These are phyloP conservation scores for Limnodromus scolopaceus DNA, from an alignment of 2,797 vertebrate species.

Conservation along the genomic window DNA sequence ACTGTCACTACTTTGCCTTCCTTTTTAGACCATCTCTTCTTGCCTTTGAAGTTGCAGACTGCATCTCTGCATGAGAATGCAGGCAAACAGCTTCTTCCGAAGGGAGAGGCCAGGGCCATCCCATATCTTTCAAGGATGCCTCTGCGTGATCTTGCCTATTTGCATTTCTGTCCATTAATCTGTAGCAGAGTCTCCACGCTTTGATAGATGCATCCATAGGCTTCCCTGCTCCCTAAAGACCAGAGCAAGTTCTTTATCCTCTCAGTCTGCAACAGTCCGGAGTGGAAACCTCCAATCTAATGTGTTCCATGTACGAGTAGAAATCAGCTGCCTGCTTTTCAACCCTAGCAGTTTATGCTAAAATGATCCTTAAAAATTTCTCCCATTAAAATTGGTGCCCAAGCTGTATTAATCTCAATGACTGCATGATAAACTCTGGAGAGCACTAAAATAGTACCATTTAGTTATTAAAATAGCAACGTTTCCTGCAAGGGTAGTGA, in stretches of 20 bases:
- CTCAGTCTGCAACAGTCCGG: background rate
- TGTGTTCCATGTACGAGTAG: background rate
- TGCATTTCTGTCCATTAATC: background rate
- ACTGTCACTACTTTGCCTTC: slow-evolving; percentile 15
- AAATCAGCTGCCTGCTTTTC: background rate
- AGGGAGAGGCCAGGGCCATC: background rate
- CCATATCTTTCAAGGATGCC: background rate
- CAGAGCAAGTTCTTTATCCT: background rate
- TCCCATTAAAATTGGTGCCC: background rate
- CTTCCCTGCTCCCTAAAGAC: background rate
- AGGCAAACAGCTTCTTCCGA: slow-evolving; percentile 13
- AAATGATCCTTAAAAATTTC: background rate
- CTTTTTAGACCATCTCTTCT: slow-evolving; percentile 54
- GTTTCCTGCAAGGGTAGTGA: background rate
- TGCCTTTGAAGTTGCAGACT: slow-evolving; percentile 74
- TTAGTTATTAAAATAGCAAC: background rate
- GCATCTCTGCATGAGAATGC: slow-evolving; percentile 41
- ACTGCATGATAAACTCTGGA: background rate
- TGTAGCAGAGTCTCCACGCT: background rate
- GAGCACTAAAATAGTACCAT: background rate
- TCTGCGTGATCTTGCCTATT: background rate
- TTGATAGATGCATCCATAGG: background rate
- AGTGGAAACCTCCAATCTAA: background rate
- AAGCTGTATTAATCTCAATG: background rate
- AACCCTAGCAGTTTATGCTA: background rate